Evolutionary conservation across 2,113 vertebrate species (phyloP).

Genomic region (Taurulus bubalis): DNA sequence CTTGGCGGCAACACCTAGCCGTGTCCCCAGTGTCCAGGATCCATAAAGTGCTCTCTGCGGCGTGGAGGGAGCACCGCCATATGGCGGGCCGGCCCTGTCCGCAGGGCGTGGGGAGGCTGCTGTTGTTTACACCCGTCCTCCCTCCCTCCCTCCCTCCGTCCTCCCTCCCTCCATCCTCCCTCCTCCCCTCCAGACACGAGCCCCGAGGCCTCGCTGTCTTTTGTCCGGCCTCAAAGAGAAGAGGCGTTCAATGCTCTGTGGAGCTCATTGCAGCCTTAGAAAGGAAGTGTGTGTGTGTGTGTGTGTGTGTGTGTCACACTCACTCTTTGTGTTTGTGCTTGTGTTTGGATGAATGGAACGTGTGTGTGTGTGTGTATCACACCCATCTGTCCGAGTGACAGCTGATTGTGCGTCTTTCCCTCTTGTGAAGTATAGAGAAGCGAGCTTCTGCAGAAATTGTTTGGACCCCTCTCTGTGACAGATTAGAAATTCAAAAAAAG

Average conservation of each 20-base stretch:
- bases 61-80: slow-evolving; percentile 49
- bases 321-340: slow-evolving; percentile 51
- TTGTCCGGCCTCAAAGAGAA: slow-evolving; percentile 56
- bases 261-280: slow-evolving; percentile 42
- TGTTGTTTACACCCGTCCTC: slow-evolving; percentile 55
- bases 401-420: slow-evolving; percentile 53
- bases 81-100: slow-evolving; percentile 47
- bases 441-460: slow-evolving; percentile 3
- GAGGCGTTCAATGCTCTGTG: slow-evolving; percentile 42
- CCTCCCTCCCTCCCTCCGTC: no score
- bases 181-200: slow-evolving; percentile 27
- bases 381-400: slow-evolving; percentile 66
- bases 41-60: slow-evolving; percentile 22
- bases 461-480: neutral
- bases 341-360: slow-evolving; percentile 34
- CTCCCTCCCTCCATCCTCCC: slow-evolving; percentile 1
- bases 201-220: slow-evolving; percentile 50
- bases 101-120: slow-evolving; percentile 44
- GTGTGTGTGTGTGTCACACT: slow-evolving; percentile 35
- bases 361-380: slow-evolving; percentile 47
- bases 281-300: slow-evolving; percentile 28
- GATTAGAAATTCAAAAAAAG: neutral
- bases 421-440: slow-evolving; percentile 10
- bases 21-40: slow-evolving; percentile 36
- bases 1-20: slow-evolving; percentile 63